phyloP scores from a whole-genome alignment of 2,797 vertebrate genomes.

The Yasuhikotakia modesta region DNA sequence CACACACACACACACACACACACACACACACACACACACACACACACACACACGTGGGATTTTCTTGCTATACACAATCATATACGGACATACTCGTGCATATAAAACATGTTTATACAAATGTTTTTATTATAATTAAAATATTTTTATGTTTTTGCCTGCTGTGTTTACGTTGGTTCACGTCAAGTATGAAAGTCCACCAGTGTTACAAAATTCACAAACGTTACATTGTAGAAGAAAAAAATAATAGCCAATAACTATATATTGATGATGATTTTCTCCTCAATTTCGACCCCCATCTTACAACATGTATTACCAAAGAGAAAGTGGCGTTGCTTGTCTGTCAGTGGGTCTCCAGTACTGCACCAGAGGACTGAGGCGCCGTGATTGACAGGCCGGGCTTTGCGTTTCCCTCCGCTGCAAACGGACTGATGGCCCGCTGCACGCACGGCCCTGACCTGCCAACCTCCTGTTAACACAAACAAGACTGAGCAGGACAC shows the following conservation, averaged over 20 bases:
- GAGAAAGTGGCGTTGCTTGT: slow-evolving; percentile 40
- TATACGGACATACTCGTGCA: background rate
- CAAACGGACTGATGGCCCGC: slow-evolving; percentile 39
- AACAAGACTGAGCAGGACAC: slow-evolving; percentile 18
- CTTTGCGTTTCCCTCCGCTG: slow-evolving; percentile 46
- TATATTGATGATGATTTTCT: slow-evolving; percentile 1
- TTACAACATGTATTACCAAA: slow-evolving; percentile 31
- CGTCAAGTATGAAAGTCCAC: background rate
- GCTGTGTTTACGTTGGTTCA: background rate
- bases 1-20: too few relatives aligned
- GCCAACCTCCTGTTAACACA: slow-evolving; percentile 30
- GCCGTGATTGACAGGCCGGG: slow-evolving; percentile 50
- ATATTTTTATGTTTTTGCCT: background rate
- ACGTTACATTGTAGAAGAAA: background rate
- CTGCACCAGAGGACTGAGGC: slow-evolving; percentile 14
- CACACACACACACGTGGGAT: background rate
- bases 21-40: too few relatives aligned
- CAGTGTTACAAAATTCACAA: background rate
- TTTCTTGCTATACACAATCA: background rate
- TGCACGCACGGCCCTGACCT: slow-evolving; percentile 39
- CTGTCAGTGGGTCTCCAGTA: slow-evolving; percentile 36
- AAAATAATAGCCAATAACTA: slow-evolving; percentile 2
- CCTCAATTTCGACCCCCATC: slow-evolving; percentile 11
- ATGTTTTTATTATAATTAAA: background rate
- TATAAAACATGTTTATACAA: background rate